phyloP scores from a whole-genome alignment of 2,113 vertebrate species.

The Malaclemys terrapin region DNA sequence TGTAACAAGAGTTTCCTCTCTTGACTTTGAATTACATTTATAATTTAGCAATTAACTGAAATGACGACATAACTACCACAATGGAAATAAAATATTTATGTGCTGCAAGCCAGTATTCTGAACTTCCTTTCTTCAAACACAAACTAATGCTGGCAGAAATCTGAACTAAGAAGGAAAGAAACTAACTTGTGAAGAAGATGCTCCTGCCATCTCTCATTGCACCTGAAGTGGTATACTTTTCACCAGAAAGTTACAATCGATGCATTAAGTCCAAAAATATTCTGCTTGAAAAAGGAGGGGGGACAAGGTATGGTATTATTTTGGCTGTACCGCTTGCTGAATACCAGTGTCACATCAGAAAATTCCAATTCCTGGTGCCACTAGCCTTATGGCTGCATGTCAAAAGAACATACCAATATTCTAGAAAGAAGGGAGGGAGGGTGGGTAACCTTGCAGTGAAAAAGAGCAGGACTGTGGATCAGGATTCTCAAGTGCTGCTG shows the following conservation, averaged over 20 bases:
- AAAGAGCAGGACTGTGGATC: not conserved
- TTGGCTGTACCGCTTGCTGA: not conserved
- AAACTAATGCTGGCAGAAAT: constrained; percentile 51
- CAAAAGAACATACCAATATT: not conserved
- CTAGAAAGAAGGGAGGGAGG: not conserved
- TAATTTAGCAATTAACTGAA: constrained; percentile 72
- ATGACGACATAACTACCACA: constrained; percentile 62
- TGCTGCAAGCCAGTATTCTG: constrained; percentile 60
- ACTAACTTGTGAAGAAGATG: constrained; percentile 31
- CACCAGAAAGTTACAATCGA: not conserved
- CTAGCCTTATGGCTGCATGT: not conserved
- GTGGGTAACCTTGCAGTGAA: not conserved
- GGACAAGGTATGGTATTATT: not conserved
- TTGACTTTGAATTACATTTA: constrained; percentile 60
- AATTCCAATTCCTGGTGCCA: not conserved
- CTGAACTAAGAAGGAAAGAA: not conserved
- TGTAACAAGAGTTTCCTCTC: constrained; percentile 42
- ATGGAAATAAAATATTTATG: constrained; percentile 65
- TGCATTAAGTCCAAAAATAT: not conserved
- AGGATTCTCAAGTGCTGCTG: not conserved
- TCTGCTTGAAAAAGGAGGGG: not conserved
- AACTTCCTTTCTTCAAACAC: constrained; percentile 49
- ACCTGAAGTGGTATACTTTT: constrained; percentile 5
- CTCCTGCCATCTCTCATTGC: constrained; percentile 24
- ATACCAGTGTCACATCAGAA: not conserved